These are phyloP conservation scores for Mobula birostris DNA, from an alignment of 2,113 vertebrate genomes.

Conservation along the genomic window DNA sequence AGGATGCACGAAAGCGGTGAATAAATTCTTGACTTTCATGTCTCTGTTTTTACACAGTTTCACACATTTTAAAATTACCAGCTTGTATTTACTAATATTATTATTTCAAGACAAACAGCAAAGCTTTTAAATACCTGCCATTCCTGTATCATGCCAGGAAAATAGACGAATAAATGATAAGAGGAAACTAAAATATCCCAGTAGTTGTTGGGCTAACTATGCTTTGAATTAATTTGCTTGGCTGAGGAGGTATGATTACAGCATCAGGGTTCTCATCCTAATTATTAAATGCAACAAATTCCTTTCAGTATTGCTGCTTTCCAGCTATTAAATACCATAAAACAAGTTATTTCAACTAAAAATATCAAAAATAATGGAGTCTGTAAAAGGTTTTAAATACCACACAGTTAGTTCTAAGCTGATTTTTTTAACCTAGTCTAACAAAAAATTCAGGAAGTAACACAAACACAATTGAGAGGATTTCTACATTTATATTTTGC, in stretches of 20 bases:
- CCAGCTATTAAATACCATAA: background rate
- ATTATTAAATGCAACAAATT: background rate
- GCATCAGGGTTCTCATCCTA: background rate
- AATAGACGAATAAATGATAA: background rate
- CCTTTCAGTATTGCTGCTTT: background rate
- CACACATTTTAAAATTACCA: background rate
- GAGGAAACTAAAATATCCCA: background rate
- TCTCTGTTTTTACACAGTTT: background rate
- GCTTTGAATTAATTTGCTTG: constrained; percentile 13
- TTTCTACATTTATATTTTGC: constrained; percentile 3
- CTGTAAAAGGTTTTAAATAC: background rate
- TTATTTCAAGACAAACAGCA: background rate
- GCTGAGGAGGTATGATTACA: background rate
- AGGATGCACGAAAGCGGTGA: background rate
- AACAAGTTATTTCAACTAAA: background rate
- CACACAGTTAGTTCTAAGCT: background rate
- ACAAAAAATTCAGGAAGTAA: background rate
- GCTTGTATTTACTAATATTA: constrained; percentile 3
- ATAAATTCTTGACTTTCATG: background rate
- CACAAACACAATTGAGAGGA: background rate
- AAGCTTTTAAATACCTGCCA: background rate
- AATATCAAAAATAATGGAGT: background rate
- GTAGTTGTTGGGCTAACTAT: background rate
- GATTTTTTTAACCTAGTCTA: background rate
- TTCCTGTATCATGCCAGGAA: background rate